A percentile compares a stretch with the other conserved stretches of the same genome.
These are phyloP conservation scores for Anhinga anhinga DNA, from an alignment of 2,113 vertebrate genomes.

Conservation along the genomic window DNA sequence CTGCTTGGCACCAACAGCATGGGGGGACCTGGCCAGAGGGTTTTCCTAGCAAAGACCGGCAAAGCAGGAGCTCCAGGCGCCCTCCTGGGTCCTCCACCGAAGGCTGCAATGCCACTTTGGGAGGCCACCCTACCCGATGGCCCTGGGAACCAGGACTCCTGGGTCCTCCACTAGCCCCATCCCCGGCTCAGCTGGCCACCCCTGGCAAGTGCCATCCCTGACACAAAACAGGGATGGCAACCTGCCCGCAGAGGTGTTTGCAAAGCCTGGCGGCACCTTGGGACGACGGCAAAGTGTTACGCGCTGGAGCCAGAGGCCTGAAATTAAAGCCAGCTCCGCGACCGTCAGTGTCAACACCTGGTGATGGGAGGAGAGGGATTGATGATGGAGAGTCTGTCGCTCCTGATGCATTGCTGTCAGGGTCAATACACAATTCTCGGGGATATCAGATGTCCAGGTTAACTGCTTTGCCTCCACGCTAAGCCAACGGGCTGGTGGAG, in stretches of 20 bases:
- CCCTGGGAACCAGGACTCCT: neutral
- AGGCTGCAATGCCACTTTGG: accelerated
- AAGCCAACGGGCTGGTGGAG: neutral
- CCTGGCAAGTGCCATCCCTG: neutral
- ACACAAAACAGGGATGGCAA: neutral
- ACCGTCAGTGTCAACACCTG: slow-evolving; percentile 18
- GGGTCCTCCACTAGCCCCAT: neutral
- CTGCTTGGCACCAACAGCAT: accelerated
- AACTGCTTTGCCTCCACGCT: slow-evolving; percentile 18
- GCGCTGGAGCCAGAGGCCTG: neutral
- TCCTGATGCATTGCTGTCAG: slow-evolving; percentile 37
- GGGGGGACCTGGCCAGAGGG: neutral
- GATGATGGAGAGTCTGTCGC: slow-evolving; percentile 36
- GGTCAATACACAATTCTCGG: slow-evolving; percentile 37
- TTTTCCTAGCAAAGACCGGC: neutral
- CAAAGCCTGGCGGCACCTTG: neutral
- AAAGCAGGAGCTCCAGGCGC: neutral
- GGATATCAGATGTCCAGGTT: slow-evolving; percentile 30
- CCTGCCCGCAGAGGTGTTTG: neutral
- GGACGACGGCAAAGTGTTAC: neutral
- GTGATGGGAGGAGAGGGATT: slow-evolving; percentile 41
- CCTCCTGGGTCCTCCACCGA: neutral
- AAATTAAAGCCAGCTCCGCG: neutral
- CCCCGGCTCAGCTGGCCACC: neutral
- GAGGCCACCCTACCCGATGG: neutral